Conservation (phyloP, 2,113 vertebrate genomes). For the Anoura caudifer region DNA sequence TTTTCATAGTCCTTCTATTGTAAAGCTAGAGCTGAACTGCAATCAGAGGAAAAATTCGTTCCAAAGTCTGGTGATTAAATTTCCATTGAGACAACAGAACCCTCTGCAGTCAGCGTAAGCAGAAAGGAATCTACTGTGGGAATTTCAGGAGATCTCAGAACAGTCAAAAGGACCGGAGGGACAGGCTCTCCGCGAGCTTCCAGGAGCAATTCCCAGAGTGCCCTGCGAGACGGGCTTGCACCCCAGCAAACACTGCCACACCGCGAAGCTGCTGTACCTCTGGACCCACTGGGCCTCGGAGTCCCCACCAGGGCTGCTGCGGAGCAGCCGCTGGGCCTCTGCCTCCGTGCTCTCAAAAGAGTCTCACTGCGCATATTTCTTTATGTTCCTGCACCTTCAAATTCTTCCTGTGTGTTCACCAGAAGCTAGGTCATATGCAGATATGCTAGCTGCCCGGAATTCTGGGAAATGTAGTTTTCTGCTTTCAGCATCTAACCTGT, state of each 20-base stretch:
- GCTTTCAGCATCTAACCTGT: accelerated
- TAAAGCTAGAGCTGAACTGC: neutral
- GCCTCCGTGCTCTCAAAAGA: neutral
- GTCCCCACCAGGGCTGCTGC: neutral
- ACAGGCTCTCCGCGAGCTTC: too few species aligned
- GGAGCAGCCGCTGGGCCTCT: neutral
- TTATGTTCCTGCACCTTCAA: neutral
- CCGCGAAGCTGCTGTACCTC: neutral
- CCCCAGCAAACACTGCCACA: neutral
- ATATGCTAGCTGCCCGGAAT: neutral
- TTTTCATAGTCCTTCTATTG: neutral
- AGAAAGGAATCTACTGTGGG: neutral
- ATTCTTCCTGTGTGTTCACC: neutral
- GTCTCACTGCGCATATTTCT: accelerated
- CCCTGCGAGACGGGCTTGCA: neutral
- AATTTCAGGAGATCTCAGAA: neutral
- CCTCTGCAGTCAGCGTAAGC: neutral
- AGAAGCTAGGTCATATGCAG: neutral
- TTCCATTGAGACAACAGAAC: neutral
- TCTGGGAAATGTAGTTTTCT: neutral
- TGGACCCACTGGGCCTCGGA: neutral
- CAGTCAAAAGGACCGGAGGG: neutral
- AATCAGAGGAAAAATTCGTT: neutral
- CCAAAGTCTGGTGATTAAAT: neutral
- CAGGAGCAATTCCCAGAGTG: neutral